Evolutionary conservation across 2,888 invertebrate genomes (phyloP).

Genomic region (Amphipyra berbera): DNA sequence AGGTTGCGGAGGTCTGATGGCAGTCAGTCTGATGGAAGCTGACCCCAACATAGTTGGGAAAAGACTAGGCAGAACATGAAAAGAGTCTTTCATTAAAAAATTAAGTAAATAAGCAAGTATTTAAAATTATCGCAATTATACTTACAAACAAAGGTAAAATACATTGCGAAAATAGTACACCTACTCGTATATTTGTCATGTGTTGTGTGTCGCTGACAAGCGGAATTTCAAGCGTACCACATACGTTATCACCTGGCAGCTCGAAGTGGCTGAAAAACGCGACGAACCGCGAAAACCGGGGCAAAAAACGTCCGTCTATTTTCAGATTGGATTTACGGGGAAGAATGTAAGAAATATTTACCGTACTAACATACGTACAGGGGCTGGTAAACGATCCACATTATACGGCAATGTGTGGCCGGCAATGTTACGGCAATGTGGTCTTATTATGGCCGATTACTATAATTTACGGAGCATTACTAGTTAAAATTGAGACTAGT

Average conservation of each 20-base stretch:
- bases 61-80: no score
- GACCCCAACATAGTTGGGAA: no score
- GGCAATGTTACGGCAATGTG: no score
- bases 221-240: constrained; percentile 36
- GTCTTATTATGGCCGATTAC: no score
- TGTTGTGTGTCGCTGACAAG: constrained; percentile 32
- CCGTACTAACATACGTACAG: background rate
- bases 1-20: no score
- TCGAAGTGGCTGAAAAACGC: constrained; percentile 33
- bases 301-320: constrained; percentile 28
- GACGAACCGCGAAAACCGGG: constrained; percentile 22
- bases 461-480: no score
- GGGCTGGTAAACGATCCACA: no score
- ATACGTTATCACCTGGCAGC: constrained; percentile 41
- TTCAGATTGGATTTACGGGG: constrained; percentile 18
- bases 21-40: no score
- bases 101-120: no score
- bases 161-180: constrained; percentile 2
- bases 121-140: background rate
- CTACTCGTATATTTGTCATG: constrained; percentile 35
- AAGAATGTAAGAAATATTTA: constrained; percentile 25
- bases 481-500: no score
- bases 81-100: no score
- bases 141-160: constrained; percentile 12
- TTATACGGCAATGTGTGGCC: no score